Evolutionary conservation across 92 coral and sea anemone species (phyloP), one percentile per base, ranked within the genome.

Genomic region (Zoanthus gigantus): DNA sequence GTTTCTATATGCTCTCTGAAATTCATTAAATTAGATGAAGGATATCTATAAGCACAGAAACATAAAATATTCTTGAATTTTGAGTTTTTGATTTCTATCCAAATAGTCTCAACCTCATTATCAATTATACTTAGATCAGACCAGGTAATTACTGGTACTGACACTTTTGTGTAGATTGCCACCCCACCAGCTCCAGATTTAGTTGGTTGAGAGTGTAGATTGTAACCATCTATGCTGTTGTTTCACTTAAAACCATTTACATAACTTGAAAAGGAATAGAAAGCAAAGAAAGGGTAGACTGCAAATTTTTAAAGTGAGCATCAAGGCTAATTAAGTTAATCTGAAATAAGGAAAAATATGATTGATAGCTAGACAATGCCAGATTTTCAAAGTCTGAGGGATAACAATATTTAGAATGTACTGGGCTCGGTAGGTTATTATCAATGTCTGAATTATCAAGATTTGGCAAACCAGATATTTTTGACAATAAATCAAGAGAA

Each of bases 161-260:
- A 87, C 11, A 6, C 4, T 6, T 16, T 79, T 9, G 86, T 54
- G n/a, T 87, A 87, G 54, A 79, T 50, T 32, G 90, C 90, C 7
- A 87, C 85, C 14, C 86, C 86, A 68, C 90, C 90, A 37, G 90
- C 90, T 66, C 80, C 81, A 45, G 85, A 77, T 87, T 61, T 87
- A 12, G 90, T 7, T 13, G 52, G 85, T 71, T 74, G 16, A 1
- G 76, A 72, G 4, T 72, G 47, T 3, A 72, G 11, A 37, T 72
- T 42, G n/a, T 72, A 72, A 12, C 76, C 76, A 32, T 72, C 4
- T 14, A 72, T 12, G 17, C 0, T 9, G 18, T 72, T 29, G 29
- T 69, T 72, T 23, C 15, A 32, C 37, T 72, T 72, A 28, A 37
- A 37, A 5, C 29, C 3, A 69, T 29, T 4, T 44, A 42, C 9